phyloP scores from a whole-genome alignment of 2,888 invertebrate species.

The Tenthredo distinguenda region DNA sequence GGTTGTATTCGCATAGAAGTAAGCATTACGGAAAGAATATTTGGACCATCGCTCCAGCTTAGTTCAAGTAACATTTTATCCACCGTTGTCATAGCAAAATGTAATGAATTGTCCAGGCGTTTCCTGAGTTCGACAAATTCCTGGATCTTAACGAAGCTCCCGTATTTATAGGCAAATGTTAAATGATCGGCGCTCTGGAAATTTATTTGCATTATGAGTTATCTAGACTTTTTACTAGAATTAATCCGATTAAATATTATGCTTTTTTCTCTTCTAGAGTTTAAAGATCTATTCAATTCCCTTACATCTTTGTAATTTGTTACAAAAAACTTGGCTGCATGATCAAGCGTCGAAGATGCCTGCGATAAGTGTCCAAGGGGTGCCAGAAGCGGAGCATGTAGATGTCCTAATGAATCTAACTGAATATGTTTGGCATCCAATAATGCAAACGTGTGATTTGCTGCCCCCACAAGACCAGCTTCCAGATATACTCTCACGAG shows the following conservation, averaged over 20 bases:
- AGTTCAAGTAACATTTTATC: constrained; percentile 87
- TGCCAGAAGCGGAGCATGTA: constrained; percentile 88
- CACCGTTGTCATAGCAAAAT: constrained; percentile 84
- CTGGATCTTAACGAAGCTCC: constrained; percentile 94
- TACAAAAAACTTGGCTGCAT: constrained; percentile 91
- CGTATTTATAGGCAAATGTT: constrained; percentile 95
- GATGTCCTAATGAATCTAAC: constrained; percentile 93
- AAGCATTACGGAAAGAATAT: constrained; percentile 67
- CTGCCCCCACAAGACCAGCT: constrained; percentile 73
- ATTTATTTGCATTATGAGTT: not conserved
- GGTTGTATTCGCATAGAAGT: constrained; percentile 72
- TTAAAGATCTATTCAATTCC: constrained; percentile 59
- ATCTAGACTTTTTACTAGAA: not conserved
- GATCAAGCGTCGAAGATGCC: constrained; percentile 86
- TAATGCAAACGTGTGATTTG: constrained; percentile 70
- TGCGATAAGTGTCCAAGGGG: constrained; percentile 86
- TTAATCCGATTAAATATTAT: too few species aligned
- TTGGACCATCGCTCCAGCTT: constrained; percentile 69
- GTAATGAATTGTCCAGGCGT: constrained; percentile 89
- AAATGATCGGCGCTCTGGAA: constrained; percentile 93
- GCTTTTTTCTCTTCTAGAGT: not conserved
- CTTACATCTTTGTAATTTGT: constrained; percentile 93
- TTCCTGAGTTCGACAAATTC: constrained; percentile 93
- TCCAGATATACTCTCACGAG: constrained; percentile 88
- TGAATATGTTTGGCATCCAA: constrained; percentile 97